Base-by-base conservation (phyloP, 2,113 vertebrate species). In the Oreocharis arfaki region DNA sequence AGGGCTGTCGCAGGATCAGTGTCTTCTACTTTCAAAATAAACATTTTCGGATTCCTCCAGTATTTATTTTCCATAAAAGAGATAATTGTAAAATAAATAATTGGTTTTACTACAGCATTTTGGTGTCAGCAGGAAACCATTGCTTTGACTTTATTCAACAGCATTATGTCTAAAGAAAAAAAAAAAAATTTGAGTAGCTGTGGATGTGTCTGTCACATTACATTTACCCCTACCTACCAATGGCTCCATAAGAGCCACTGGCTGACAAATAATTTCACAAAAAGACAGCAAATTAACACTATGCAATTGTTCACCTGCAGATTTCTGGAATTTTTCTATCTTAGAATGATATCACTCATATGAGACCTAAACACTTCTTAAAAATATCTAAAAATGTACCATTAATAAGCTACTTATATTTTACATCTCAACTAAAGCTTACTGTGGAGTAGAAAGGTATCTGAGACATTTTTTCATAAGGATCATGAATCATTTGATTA, bases 31-130 rank as follows among this genome's bases (percentile, higher is more conserved):
- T 94, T 83, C 53, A 32, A 92, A 96, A 89, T 30, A 89, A 95
- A 78, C 14, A 87, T n/a, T n/a, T 78, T 28, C 26, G 28, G n/a
- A 87, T 78, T 81, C 63, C 50, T 87, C 42, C 41, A 78, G 39
- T 39, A 93, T 93, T 96, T 96, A 74, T 89, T 92, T 90, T 89
- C 37, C 49, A 76, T 88, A 83, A 95, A 95, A 63, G 13, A 89
- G 18, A 37, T 84, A 77, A 95, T 79, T 93, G 53, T 87, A 79
- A 96, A 96, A 95, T 78, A 93, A 96, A 95, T 89, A 77, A 91
- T n/a, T 86, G 7, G 22, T n/a, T 95, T 96, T 81, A 42, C 13
- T 30, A 33, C 76, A 46, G 57, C 46, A 92, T 91, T 96, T 95
- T 37, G 50, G 32, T 85, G 88, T 52, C 60, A 95, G 49, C 33